phyloP scores from a whole-genome alignment of 92 coral and sea anemone genomes.

The Epizoanthus fatuus region DNA sequence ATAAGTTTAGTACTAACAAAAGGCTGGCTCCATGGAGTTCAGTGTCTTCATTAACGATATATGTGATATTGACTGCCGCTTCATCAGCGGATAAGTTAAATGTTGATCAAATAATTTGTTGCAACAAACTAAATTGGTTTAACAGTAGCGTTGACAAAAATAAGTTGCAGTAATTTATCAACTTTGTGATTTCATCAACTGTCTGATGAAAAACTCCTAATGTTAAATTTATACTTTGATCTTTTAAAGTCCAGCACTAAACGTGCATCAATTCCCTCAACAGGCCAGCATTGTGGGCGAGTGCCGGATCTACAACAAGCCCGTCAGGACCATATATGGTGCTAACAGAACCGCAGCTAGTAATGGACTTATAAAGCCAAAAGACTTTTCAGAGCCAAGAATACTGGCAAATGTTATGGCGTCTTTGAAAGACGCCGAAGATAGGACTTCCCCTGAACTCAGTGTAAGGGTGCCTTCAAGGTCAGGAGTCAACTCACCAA shows the following conservation, averaged over 20 bases:
- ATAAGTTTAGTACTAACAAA: too few relatives aligned
- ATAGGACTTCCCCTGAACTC: background rate
- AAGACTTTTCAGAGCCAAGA: slow-evolving; percentile 8
- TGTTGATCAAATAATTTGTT: too few relatives aligned
- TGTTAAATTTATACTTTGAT: too few relatives aligned
- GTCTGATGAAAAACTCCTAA: too few relatives aligned
- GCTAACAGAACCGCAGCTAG: background rate
- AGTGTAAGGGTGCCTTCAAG: background rate
- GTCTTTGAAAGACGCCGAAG: background rate
- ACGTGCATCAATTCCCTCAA: background rate
- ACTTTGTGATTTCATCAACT: too few relatives aligned
- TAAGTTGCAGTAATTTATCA: too few relatives aligned
- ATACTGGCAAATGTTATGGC: slow-evolving; percentile 22
- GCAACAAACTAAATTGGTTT: too few relatives aligned
- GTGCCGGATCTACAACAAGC: background rate
- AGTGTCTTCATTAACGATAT: too few relatives aligned
- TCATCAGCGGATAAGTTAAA: too few relatives aligned
- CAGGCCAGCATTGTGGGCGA: background rate
- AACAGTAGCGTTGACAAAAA: too few relatives aligned
- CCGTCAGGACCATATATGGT: background rate
- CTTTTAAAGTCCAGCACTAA: background rate
- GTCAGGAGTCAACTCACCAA: background rate
- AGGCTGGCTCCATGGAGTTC: too few relatives aligned
- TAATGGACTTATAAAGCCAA: background rate
- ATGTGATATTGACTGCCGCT: too few relatives aligned